Evolutionary conservation across 2,113 vertebrate genomes (phyloP).

Genomic region (Siniperca knerii): DNA sequence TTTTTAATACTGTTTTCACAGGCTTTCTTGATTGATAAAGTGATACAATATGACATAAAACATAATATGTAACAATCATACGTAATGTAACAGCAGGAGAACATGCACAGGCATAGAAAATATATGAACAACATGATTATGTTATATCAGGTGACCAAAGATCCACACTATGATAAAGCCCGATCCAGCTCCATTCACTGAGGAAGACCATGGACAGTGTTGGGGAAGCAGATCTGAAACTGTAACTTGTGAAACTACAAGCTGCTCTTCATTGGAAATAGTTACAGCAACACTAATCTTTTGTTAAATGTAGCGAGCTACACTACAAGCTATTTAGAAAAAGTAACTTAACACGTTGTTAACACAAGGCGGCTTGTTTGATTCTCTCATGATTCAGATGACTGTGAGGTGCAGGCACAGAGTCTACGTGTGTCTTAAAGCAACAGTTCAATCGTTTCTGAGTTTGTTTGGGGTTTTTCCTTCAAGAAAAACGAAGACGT

Average conservation of each 20-base stretch:
- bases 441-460: neutral
- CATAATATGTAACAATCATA: neutral
- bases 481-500: neutral
- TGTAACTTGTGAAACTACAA: neutral
- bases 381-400: neutral
- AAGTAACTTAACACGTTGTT: no score
- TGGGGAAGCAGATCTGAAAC: neutral
- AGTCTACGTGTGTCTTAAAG: neutral
- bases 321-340: neutral
- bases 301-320: neutral
- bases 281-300: neutral
- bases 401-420: neutral
- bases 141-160: neutral
- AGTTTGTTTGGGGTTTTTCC: neutral
- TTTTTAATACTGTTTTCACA: neutral
- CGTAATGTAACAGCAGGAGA: neutral
- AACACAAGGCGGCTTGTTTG: neutral
- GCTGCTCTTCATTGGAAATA: neutral
- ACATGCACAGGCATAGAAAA: neutral
- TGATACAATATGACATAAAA: neutral
- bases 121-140: neutral
- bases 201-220: neutral
- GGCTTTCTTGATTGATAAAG: neutral
- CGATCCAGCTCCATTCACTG: neutral
- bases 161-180: neutral